Evolutionary conservation across 2,113 vertebrate species (phyloP).

Genomic region (Lasiurus cinereus): DNA sequence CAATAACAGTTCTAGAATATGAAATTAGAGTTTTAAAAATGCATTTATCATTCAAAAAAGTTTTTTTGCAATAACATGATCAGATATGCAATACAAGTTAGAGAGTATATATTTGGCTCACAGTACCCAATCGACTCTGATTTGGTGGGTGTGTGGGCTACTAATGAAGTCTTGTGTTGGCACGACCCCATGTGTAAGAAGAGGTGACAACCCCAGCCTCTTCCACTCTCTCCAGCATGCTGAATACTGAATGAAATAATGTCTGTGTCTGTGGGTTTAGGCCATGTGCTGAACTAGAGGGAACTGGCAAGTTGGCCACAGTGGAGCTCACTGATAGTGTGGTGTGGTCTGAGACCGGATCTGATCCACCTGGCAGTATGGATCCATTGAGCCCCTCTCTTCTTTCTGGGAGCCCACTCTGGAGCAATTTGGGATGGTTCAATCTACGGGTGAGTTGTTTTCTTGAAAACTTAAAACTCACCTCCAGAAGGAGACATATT

Average conservation of each 20-base stretch:
- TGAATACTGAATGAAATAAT: background rate
- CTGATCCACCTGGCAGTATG: background rate
- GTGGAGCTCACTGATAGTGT: too few species aligned
- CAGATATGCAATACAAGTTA: background rate
- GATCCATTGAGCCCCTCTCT: too few species aligned
- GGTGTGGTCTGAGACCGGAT: background rate
- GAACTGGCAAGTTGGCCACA: background rate
- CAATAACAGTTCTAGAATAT: background rate
- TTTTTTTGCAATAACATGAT: background rate
- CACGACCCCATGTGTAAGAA: background rate
- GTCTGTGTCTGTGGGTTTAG: background rate
- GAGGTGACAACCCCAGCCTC: too few species aligned
- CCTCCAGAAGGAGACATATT: too few species aligned
- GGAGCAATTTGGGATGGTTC: too few species aligned
- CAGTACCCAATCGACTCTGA: background rate
- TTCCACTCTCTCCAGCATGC: background rate
- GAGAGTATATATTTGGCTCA: background rate
- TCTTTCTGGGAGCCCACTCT: accelerated
- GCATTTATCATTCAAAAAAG: background rate
- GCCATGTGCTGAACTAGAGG: too few species aligned
- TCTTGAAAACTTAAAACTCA: too few species aligned
- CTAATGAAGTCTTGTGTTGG: background rate
- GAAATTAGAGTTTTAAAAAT: background rate
- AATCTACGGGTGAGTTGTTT: background rate
- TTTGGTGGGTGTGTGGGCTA: accelerated